Conservation (phyloP, 2,888 invertebrate genomes). For the Ditula angustiorana region DNA sequence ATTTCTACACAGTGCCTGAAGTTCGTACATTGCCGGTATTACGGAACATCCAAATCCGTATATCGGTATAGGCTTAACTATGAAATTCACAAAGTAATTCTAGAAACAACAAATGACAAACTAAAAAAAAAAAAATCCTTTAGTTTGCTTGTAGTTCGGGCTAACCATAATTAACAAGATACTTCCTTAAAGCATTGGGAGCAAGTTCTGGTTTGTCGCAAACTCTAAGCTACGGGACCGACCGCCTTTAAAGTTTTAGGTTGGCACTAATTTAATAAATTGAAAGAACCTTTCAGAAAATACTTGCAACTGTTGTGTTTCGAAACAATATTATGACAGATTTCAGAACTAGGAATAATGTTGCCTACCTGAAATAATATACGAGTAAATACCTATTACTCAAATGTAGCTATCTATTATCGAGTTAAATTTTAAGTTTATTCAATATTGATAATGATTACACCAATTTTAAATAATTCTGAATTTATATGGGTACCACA, state of each 20-base stretch:
- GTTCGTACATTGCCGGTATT: no score
- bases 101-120: background rate
- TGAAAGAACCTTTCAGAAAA: constrained; percentile 32
- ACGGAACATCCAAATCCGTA: constrained; percentile 56
- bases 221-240: constrained; percentile 48
- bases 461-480: no score
- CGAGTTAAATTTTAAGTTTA: no score
- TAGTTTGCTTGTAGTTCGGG: constrained; percentile 34
- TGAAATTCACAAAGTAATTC: background rate
- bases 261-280: constrained; percentile 36
- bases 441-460: no score
- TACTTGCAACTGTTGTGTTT: constrained; percentile 33
- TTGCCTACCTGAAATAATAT: no score
- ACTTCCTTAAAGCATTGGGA: constrained; percentile 49
- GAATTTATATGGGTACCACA: no score
- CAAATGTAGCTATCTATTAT: no score
- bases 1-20: no score
- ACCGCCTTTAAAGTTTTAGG: constrained; percentile 50
- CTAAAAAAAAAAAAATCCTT: background rate
- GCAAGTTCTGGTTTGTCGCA: constrained; percentile 51
- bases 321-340: constrained; percentile 37
- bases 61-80: constrained; percentile 39
- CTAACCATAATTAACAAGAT: constrained; percentile 49
- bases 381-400: no score
- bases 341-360: background rate